These are phyloP conservation scores for Gallinago media DNA, from an alignment of 2,113 vertebrate genomes.

Conservation along the genomic window DNA sequence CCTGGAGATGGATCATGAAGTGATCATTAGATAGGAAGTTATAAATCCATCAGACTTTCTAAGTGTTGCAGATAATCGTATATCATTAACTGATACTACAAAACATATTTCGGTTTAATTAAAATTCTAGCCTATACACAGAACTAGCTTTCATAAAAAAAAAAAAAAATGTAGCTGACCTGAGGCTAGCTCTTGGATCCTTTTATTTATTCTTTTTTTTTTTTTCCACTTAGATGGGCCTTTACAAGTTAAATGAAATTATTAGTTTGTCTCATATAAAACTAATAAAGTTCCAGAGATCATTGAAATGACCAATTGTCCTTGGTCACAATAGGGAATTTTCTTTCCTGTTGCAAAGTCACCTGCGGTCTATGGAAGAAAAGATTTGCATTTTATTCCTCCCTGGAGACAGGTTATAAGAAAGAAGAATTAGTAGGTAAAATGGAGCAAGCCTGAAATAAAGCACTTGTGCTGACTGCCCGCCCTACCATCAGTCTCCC, in stretches of 20 bases:
- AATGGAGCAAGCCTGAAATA: not conserved
- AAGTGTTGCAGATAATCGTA: constrained; percentile 12
- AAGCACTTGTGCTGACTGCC: not conserved
- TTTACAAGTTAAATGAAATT: not conserved
- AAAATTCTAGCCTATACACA: not conserved
- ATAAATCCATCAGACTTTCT: constrained; percentile 46
- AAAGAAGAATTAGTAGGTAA: not conserved
- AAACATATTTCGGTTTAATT: not conserved
- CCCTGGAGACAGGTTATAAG: not conserved
- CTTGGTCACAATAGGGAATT: not conserved
- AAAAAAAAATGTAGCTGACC: not conserved
- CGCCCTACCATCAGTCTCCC: not conserved
- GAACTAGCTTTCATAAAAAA: not conserved
- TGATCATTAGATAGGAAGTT: constrained; percentile 45
- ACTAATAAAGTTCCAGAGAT: not conserved
- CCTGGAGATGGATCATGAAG: constrained; percentile 25
- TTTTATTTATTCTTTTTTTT: not conserved
- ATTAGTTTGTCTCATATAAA: not conserved
- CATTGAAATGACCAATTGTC: not conserved
- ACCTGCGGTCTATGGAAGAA: not conserved
- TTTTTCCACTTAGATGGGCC: not conserved
- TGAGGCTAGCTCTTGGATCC: not conserved
- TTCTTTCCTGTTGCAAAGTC: not conserved
- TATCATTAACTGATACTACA: not conserved
- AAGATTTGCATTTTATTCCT: not conserved